Percentiles rank a stretch among this genome's conserved stretches.
phyloP scores from a whole-genome alignment of 2,888 invertebrate genomes.

The Eustalomyia histrio region DNA sequence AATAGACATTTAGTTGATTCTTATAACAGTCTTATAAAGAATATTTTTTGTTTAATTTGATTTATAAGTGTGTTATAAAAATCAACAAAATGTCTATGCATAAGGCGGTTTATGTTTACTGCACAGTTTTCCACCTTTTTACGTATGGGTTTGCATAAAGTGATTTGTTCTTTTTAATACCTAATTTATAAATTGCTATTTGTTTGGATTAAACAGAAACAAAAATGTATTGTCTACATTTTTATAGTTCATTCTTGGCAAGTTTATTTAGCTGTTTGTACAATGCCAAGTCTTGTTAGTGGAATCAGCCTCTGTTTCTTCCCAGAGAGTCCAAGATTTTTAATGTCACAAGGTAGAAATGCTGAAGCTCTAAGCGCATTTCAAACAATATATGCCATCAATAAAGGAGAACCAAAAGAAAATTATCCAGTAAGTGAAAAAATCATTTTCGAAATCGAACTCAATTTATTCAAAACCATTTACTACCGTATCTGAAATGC shows the following conservation, averaged over 20 bases:
- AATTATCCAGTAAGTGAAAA: constrained; percentile 62
- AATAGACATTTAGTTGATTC: too few relatives aligned
- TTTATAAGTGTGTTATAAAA: too few relatives aligned
- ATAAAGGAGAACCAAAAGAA: constrained; percentile 82
- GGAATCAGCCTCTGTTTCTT: constrained; percentile 81
- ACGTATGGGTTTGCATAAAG: too few relatives aligned
- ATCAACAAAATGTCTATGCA: too few relatives aligned
- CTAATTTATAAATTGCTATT: too few relatives aligned
- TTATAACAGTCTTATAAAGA: too few relatives aligned
- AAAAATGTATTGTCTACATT: not conserved
- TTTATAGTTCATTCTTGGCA: constrained; percentile 74
- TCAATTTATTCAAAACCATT: not conserved
- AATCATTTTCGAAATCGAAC: not conserved
- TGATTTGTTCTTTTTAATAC: too few relatives aligned
- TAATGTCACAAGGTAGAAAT: constrained; percentile 69
- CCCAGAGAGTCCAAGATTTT: constrained; percentile 76
- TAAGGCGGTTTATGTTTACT: too few relatives aligned
- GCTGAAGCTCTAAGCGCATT: constrained; percentile 70
- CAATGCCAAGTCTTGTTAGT: constrained; percentile 83
- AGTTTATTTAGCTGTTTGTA: constrained; percentile 81
- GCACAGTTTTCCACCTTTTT: too few relatives aligned
- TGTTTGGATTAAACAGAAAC: too few relatives aligned
- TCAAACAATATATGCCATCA: constrained; percentile 83
- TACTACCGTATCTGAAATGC: not conserved
- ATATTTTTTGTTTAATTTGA: too few relatives aligned